Evolutionary conservation across 1,140 invertebrate species (phyloP).

Genomic region (Aphis gossypii): DNA sequence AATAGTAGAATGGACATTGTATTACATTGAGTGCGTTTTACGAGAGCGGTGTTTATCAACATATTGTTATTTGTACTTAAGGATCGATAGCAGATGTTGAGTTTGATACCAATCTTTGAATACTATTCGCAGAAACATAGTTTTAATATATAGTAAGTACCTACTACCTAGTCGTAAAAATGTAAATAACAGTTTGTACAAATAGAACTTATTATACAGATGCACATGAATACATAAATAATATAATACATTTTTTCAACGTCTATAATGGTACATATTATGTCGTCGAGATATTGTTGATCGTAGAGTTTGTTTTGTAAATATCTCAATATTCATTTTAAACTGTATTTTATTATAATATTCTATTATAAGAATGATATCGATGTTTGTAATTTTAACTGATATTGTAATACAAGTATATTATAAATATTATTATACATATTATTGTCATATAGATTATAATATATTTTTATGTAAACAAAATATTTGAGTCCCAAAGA

Average conservation of each 20-base stretch:
- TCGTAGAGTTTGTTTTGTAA: background rate
- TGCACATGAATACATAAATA: background rate
- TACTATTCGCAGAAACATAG: background rate
- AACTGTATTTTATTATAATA: background rate
- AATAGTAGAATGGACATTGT: background rate
- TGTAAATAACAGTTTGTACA: background rate
- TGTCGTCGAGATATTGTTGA: background rate
- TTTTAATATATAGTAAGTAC: background rate
- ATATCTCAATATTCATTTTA: background rate
- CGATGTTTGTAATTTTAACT: background rate
- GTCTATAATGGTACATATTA: background rate
- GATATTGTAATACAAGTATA: background rate
- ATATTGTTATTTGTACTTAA: background rate
- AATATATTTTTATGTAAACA: background rate
- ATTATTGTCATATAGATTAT: background rate
- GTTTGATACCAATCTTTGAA: background rate
- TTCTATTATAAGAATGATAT: background rate
- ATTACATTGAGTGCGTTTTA: background rate
- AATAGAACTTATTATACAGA: background rate
- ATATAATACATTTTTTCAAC: background rate
- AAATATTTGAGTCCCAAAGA: background rate
- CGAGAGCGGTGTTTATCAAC: background rate
- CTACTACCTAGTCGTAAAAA: background rate
- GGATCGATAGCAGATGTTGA: background rate
- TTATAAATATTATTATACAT: background rate